phyloP scores from a whole-genome alignment of 2,797 vertebrate genomes.

The Novumbra hubbsi region DNA sequence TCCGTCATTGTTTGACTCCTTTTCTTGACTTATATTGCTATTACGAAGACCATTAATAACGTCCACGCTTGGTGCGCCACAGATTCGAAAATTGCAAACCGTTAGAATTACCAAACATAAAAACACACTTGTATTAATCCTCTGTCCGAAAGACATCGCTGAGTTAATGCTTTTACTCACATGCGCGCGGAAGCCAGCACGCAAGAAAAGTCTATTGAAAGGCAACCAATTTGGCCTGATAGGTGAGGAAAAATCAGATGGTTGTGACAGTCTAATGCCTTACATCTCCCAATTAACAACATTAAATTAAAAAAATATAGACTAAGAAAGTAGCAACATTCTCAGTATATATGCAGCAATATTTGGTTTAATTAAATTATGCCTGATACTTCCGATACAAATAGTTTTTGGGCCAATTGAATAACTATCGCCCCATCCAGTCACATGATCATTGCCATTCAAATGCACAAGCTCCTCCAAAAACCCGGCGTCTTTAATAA shows the following conservation, averaged over 20 bases:
- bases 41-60: conserved; percentile 3
- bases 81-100: conserved; percentile 13
- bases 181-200: conserved; percentile 7
- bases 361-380: too few species aligned
- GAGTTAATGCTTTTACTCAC: conserved; percentile 27
- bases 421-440: too few species aligned
- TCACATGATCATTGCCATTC: too few species aligned
- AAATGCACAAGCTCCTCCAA: too few species aligned
- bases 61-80: conserved; percentile 35
- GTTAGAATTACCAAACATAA: conserved; percentile 31
- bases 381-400: too few species aligned
- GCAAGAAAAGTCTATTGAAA: neutral
- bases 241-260: conserved; percentile 46
- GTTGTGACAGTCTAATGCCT: neutral
- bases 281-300: neutral
- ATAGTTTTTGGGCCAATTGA: too few species aligned
- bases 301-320: neutral
- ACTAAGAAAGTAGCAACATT: neutral
- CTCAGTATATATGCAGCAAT: neutral
- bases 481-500: too few species aligned
- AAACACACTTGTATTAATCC: conserved; percentile 28
- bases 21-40: neutral
- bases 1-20: neutral
- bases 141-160: conserved; percentile 63
- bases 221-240: conserved; percentile 46